phyloP scores from a whole-genome alignment of 92 coral and sea anemone species.

The Paramuricea clavata region DNA sequence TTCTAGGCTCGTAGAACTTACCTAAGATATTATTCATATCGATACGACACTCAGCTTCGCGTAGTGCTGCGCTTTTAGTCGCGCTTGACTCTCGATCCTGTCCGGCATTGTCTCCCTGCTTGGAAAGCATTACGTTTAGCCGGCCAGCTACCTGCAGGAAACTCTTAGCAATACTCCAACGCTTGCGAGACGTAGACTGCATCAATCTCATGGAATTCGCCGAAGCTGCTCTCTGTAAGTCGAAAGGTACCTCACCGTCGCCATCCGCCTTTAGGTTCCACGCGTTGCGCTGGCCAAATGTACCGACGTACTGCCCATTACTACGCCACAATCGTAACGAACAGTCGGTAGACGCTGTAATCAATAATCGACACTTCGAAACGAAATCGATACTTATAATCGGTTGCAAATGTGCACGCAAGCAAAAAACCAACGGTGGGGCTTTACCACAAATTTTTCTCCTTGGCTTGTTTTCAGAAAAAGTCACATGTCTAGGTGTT shows the following conservation, averaged over 20 bases:
- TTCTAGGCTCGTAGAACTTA: conserved; percentile 87
- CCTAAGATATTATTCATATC: conserved; percentile 80
- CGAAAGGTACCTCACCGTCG: conserved; percentile 72
- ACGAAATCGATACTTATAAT: conserved; percentile 85
- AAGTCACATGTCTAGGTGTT: not conserved
- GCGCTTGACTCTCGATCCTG: not conserved
- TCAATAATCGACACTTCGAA: conserved; percentile 68
- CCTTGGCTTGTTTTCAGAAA: not conserved
- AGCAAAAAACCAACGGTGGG: conserved; percentile 76
- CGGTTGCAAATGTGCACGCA: conserved; percentile 84
- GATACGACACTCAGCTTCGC: conserved; percentile 25
- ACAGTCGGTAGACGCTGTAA: conserved; percentile 86
- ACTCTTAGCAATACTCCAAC: conserved; percentile 91
- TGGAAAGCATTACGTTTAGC: not conserved
- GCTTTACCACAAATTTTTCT: conserved; percentile 51
- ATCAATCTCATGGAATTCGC: conserved; percentile 80
- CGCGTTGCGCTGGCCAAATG: conserved; percentile 85
- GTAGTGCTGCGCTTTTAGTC: not conserved
- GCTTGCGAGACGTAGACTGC: conserved; percentile 54
- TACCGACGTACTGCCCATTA: conserved; percentile 85
- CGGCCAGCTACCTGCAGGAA: conserved; percentile 71
- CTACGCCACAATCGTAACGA: conserved; percentile 92
- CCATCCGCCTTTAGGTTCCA: conserved; percentile 78
- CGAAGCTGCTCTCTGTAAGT: conserved; percentile 88
- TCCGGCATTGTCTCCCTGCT: not conserved